Conservation (phyloP, 2,888 invertebrate genomes). For the Oasisia sp. region DNA sequence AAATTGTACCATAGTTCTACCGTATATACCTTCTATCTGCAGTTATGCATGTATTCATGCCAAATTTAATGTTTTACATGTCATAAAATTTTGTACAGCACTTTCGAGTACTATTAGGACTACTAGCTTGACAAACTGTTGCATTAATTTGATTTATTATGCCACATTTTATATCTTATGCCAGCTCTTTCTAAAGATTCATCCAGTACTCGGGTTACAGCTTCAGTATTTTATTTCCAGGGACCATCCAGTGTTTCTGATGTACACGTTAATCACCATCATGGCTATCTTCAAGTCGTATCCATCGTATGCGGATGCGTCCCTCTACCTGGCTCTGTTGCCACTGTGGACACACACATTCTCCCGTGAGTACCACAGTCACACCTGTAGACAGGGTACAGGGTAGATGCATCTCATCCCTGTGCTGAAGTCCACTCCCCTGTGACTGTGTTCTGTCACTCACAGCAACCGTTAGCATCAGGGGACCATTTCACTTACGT, state of each 20-base stretch:
- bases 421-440: no score
- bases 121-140: background rate
- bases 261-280: slow-evolving; percentile 70
- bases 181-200: slow-evolving; percentile 22
- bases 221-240: slow-evolving; percentile 50
- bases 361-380: slow-evolving; percentile 75
- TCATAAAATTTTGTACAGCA: no score
- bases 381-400: no score
- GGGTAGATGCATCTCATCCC: no score
- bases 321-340: slow-evolving; percentile 87
- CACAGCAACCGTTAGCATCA: no score
- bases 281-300: slow-evolving; percentile 95
- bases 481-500: no score
- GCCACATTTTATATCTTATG: no score
- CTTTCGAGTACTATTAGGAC: no score
- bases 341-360: slow-evolving; percentile 92
- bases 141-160: background rate
- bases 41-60: background rate
- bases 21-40: no score
- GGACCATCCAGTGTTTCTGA: slow-evolving; percentile 64
- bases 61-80: no score
- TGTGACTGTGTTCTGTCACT: no score
- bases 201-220: background rate
- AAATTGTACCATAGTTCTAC: no score
- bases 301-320: slow-evolving; percentile 94